Base-by-base conservation (phyloP, 2,797 vertebrate genomes). In the Myripristis jacobus region DNA sequence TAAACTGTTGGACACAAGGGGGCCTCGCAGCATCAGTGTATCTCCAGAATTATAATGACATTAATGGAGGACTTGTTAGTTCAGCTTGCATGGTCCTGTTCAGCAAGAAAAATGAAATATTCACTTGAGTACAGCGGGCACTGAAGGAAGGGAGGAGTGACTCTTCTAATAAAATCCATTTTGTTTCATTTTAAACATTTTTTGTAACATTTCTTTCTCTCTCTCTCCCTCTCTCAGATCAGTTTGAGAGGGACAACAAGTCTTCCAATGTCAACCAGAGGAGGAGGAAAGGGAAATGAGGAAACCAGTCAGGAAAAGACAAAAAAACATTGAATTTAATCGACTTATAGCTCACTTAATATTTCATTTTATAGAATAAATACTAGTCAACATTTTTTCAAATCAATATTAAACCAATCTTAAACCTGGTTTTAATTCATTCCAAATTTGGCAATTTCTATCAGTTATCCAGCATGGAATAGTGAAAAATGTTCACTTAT, bases 101-200 rank as follows among this genome's bases (percentile, higher is more conserved):
- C 18, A 47, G 55, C 9, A 16, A 10, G 34, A 19, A 29, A 44
- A 47, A 25, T 34, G 4, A 4, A 41, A 44, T 18, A 36, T 36
- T 31, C 27, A 53, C 1, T 48, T 4, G 22, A 72, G 6, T 41
- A 21, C 57, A 59, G 47, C 22, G 29, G 16, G 7, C 27, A 74
- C 19, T 52, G 0, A 70, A 74, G 52, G 60, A 57, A 66, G 34
- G 1, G 13, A 38, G 0, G 13, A 64, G 19, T 57, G 25, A 25
- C 48, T 22, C 24, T 65, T 85, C 66, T 72, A 75, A 38, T 85
- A 85, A 86, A 87, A 85, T 67, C 41, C 5, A 55, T 78, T 86
- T 88, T 84, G 89, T 90, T 89, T 83, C 29, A 81, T 75, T 85
- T 79, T 56, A 84, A 78, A 90, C 73, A 84, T 75, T 52, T 41